phyloP scores from a whole-genome alignment of 2,797 vertebrate species.

The Perodicticus potto region DNA sequence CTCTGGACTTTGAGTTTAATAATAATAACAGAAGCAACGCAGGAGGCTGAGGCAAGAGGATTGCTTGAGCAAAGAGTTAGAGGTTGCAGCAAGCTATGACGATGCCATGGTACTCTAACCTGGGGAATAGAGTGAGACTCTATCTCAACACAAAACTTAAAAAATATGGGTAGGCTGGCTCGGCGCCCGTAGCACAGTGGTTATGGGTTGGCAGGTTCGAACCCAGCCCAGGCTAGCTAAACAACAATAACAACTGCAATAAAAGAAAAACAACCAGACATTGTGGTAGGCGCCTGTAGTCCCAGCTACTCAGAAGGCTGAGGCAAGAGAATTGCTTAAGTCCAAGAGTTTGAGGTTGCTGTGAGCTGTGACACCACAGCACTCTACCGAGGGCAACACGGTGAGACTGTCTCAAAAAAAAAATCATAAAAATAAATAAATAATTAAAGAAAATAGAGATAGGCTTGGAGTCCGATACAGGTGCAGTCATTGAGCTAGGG shows the following conservation, averaged over 20 bases:
- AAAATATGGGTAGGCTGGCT: no score
- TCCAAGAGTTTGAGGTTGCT: background rate
- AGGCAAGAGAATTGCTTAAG: background rate
- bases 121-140: no score
- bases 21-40: no score
- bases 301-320: background rate
- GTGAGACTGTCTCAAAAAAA: background rate
- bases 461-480: accelerated
- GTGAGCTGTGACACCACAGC: background rate
- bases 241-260: background rate
- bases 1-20: background rate
- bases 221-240: no score
- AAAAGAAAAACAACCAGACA: background rate
- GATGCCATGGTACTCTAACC: no score
- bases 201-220: no score
- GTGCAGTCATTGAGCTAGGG: background rate
- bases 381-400: background rate
- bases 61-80: no score
- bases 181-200: no score
- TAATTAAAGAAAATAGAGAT: background rate
- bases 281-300: background rate
- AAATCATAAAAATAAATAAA: accelerated
- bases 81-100: no score
- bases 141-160: no score
- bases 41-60: no score